phyloP scores from a whole-genome alignment of 2,113 vertebrate species.

The Asarcornis scutulata region DNA sequence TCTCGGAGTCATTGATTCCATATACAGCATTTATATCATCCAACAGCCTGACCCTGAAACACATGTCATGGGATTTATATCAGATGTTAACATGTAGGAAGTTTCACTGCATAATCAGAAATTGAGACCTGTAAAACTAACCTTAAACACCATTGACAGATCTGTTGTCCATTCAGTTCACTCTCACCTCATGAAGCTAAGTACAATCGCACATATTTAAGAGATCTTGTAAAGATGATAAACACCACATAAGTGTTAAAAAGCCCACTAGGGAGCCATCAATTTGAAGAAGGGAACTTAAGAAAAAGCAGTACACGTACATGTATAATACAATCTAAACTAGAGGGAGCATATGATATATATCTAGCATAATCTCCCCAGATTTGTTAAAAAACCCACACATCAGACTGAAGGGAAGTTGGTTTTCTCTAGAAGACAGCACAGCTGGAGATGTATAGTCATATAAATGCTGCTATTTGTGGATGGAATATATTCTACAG shows the following conservation, averaged over 20 bases:
- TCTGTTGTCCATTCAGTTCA: conserved; percentile 34
- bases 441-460: not conserved
- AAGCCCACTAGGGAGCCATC: conserved; percentile 54
- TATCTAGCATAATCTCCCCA: conserved; percentile 12
- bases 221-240: conserved; percentile 57
- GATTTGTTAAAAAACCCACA: conserved; percentile 46
- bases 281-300: conserved; percentile 56
- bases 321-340: not conserved
- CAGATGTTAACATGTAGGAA: conserved; percentile 41
- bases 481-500: not conserved
- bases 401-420: not conserved
- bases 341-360: conserved; percentile 59
- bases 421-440: conserved; percentile 4
- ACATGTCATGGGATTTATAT: not conserved
- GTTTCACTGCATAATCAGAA: conserved; percentile 40
- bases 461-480: not conserved
- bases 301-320: conserved; percentile 32
- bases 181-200: conserved; percentile 53
- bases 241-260: conserved; percentile 55
- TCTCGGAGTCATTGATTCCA: conserved; percentile 8
- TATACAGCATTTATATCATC: conserved; percentile 27
- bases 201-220: conserved; percentile 47
- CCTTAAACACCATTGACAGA: conserved; percentile 46
- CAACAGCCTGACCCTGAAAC: conserved; percentile 42
- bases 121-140: conserved; percentile 31